A percentile compares a stretch with the other conserved stretches of the same genome.
Conservation (phyloP, 2,113 vertebrate species). For the pig (Sus scrofa) region DNA sequence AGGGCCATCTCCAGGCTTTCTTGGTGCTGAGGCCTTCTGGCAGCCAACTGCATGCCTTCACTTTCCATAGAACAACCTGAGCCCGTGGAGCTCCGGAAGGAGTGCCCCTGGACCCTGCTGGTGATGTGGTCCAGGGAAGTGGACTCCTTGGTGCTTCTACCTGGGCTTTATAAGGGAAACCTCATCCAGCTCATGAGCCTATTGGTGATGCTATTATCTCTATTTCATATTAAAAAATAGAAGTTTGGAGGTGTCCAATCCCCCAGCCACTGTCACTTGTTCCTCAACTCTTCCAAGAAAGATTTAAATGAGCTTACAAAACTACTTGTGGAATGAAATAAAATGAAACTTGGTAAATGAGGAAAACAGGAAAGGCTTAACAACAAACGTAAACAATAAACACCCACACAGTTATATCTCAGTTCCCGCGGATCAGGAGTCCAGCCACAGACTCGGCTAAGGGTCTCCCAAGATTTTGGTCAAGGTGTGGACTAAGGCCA, state of each 20-base stretch:
- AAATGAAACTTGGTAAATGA: not conserved
- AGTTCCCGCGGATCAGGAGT: not conserved
- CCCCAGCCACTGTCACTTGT: not conserved
- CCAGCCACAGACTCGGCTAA: too few relatives aligned
- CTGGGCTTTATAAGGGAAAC: not conserved
- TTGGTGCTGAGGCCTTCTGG: not conserved
- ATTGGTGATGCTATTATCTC: not conserved
- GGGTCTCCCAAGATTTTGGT: not conserved
- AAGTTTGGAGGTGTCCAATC: not conserved
- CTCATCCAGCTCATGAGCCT: not conserved
- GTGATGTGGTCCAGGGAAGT: not conserved
- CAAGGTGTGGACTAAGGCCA: not conserved
- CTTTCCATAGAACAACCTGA: not conserved
- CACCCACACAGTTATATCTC: not conserved
- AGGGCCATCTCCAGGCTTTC: not conserved
- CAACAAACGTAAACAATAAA: not conserved
- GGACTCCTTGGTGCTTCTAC: not conserved
- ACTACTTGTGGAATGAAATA: not conserved
- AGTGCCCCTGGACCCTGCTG: not conserved
- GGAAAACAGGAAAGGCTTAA: slow-evolving; percentile 7
- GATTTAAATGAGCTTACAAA: slow-evolving; percentile 1
- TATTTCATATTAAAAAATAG: not conserved
- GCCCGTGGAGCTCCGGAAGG: not conserved
- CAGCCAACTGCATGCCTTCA: not conserved
- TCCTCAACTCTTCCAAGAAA: slow-evolving; percentile 47